Percentiles rank a stretch among this genome's conserved stretches.
Evolutionary conservation across 35 echinoderm and acorn worm genomes (phyloP).

Genomic region (Acanthaster planci): DNA sequence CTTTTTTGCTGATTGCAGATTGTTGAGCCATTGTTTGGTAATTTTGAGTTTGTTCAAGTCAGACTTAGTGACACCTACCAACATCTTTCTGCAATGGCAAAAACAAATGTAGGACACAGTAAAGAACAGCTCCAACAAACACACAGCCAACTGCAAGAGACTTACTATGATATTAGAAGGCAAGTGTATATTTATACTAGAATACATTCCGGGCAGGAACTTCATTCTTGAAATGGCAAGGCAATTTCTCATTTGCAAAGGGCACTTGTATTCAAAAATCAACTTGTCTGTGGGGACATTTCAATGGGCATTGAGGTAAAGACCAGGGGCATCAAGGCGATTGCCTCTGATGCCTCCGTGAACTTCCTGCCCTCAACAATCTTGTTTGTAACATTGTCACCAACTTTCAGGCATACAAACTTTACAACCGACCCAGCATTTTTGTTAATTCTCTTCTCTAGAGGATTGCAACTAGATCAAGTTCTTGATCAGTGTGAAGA

Average conservation of each 20-base stretch:
- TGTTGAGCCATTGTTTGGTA: constrained; percentile 69
- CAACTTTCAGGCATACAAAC: too few relatives aligned
- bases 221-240: too few relatives aligned
- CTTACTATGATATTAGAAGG: constrained; percentile 59
- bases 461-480: constrained; percentile 56
- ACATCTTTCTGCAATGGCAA: constrained; percentile 5
- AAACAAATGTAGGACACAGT: constrained; percentile 23
- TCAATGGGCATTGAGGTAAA: too few relatives aligned
- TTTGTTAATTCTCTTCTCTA: background rate
- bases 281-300: too few relatives aligned
- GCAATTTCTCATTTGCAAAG: too few relatives aligned
- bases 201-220: background rate
- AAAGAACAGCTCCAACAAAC: constrained; percentile 40
- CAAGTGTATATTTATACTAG: background rate
- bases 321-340: too few relatives aligned
- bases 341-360: too few relatives aligned
- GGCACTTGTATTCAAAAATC: too few relatives aligned
- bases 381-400: too few relatives aligned
- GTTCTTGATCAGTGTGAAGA: constrained; percentile 47
- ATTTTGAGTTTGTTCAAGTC: constrained; percentile 38
- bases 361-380: too few relatives aligned
- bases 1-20: constrained; percentile 30
- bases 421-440: too few relatives aligned
- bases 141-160: background rate
- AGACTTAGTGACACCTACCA: constrained; percentile 45